Percentiles rank a stretch among this genome's conserved stretches.
phyloP scores from a whole-genome alignment of 2,113 vertebrate genomes.

The Eclectus roratus region DNA sequence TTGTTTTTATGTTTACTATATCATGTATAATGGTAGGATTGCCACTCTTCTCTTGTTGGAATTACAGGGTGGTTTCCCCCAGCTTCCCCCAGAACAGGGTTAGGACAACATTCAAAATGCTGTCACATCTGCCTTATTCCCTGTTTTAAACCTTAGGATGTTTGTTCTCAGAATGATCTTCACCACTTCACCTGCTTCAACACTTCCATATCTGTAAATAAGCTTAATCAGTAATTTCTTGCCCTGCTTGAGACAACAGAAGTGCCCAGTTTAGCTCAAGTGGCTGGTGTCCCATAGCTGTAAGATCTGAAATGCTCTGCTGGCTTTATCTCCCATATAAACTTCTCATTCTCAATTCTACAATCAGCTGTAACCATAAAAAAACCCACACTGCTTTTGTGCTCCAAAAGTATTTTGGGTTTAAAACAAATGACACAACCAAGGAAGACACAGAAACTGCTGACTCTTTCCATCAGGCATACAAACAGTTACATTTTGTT shows the following conservation, averaged over 20 bases:
- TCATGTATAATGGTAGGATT: background rate
- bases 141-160: background rate
- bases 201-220: background rate
- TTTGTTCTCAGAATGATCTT: background rate
- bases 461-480: background rate
- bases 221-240: background rate
- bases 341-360: background rate
- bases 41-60: background rate
- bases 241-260: background rate
- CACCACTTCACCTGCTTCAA: background rate
- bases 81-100: background rate
- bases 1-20: background rate
- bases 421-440: background rate
- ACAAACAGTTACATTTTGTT: background rate
- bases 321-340: background rate
- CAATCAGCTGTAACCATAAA: background rate
- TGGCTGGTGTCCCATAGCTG: rapidly evolving
- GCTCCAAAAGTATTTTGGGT: background rate
- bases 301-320: background rate
- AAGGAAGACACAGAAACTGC: background rate
- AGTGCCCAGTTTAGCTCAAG: background rate
- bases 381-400: background rate
- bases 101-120: background rate
- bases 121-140: background rate
- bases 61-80: background rate